Conservation (phyloP, 2,113 vertebrate genomes). For the Gulo gulo region DNA sequence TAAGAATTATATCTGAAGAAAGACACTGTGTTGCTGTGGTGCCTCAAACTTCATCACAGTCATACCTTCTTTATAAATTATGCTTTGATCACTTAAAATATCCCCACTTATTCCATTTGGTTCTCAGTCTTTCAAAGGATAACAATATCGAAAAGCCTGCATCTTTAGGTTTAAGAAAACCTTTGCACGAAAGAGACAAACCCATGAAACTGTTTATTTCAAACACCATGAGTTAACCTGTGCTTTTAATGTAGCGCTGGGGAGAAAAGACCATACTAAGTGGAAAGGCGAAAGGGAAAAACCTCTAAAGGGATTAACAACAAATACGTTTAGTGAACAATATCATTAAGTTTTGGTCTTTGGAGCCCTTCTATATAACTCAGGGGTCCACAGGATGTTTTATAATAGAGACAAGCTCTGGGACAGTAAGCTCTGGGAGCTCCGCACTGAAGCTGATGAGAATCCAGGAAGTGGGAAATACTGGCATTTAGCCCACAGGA, state of each 20-base stretch:
- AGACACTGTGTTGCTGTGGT: background rate
- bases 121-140: background rate
- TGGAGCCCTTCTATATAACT: background rate
- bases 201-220: background rate
- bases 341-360: background rate
- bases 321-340: background rate
- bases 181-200: background rate
- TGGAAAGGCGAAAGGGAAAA: background rate
- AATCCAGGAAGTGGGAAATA: background rate
- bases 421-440: too few relatives aligned
- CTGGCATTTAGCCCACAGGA: background rate
- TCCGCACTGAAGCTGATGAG: background rate
- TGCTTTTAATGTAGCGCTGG: background rate
- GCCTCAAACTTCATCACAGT: background rate
- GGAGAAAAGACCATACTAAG: background rate
- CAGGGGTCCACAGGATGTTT: background rate
- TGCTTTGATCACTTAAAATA: conserved; percentile 11
- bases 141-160: background rate
- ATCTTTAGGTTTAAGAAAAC: background rate
- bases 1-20: background rate
- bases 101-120: background rate
- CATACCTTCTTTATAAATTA: background rate
- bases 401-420: background rate
- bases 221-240: background rate
- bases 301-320: background rate